Conservation (phyloP, 2,888 invertebrate genomes). For the Geophilus truncorum region DNA sequence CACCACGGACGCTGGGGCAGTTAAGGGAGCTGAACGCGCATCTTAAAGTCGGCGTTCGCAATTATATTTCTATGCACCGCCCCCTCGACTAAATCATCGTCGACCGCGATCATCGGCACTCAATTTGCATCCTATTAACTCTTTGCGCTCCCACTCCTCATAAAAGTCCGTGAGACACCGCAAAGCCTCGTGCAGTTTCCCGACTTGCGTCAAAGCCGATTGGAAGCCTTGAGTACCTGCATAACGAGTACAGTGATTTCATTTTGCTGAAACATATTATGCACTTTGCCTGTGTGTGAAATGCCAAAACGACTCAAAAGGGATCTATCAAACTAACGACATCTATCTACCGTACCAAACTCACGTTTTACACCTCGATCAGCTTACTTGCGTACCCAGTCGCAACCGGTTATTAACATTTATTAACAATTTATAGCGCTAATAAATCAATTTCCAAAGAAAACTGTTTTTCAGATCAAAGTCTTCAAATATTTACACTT, state of each 20-base stretch:
- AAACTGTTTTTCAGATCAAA: no score
- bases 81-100: slow-evolving; percentile 17
- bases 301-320: slow-evolving; percentile 20
- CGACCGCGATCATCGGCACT: slow-evolving; percentile 19
- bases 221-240: slow-evolving; percentile 22
- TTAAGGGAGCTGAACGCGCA: background rate
- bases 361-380: background rate
- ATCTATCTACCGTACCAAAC: background rate
- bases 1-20: background rate
- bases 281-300: slow-evolving; percentile 17
- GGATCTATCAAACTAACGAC: slow-evolving; percentile 10
- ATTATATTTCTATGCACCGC: background rate
- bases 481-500: no score
- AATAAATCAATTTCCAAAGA: background rate
- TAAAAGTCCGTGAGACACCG: slow-evolving; percentile 20
- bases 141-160: slow-evolving; percentile 23
- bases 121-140: slow-evolving; percentile 25
- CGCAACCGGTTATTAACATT: background rate
- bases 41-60: background rate
- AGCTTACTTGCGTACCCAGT: background rate
- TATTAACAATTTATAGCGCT: background rate
- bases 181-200: background rate
- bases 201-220: slow-evolving; percentile 13
- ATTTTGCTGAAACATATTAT: slow-evolving; percentile 16
- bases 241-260: slow-evolving; percentile 27